Percentiles rank a stretch among this genome's conserved stretches.
These are phyloP conservation scores for Stichodactyla helianthus DNA, from an alignment of 64 coral and sea anemone species.

Conservation along the genomic window DNA sequence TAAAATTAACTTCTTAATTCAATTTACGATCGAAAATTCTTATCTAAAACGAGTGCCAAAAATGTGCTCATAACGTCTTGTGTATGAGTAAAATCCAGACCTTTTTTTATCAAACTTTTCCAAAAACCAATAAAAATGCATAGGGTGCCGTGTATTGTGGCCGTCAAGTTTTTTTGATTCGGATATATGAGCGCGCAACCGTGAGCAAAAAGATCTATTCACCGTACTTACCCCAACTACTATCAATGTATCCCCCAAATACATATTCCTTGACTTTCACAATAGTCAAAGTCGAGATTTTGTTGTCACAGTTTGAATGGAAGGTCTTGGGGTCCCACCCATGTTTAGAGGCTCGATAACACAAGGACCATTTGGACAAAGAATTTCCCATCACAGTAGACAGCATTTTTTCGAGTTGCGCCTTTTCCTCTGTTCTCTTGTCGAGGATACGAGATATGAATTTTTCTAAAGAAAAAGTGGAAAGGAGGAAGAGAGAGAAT, in stretches of 20 bases:
- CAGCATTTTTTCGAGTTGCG: background rate
- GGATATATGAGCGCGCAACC: no score
- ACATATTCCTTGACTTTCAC: slow-evolving; percentile 28
- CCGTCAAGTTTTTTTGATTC: no score
- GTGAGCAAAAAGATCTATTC: no score
- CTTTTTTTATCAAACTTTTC: no score
- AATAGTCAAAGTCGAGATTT: slow-evolving; percentile 7
- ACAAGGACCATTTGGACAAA: background rate
- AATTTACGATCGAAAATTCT: no score
- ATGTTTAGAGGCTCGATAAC: slow-evolving; percentile 20
- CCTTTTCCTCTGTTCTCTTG: background rate
- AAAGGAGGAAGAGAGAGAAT: background rate
- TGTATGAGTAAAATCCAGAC: no score
- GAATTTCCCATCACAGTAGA: background rate
- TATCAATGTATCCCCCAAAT: slow-evolving; percentile 11
- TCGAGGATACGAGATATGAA: slow-evolving; percentile 22
- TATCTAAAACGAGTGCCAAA: no score
- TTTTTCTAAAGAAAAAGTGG: background rate
- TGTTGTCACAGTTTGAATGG: slow-evolving; percentile 1
- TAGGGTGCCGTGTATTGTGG: no score
- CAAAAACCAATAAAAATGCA: no score
- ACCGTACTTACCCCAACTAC: background rate
- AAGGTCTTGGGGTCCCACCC: slow-evolving; percentile 1
- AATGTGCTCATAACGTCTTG: no score
- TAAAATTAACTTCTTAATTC: no score